phyloP scores from a whole-genome alignment of 2,888 invertebrate genomes.

The Gari tellinella region DNA sequence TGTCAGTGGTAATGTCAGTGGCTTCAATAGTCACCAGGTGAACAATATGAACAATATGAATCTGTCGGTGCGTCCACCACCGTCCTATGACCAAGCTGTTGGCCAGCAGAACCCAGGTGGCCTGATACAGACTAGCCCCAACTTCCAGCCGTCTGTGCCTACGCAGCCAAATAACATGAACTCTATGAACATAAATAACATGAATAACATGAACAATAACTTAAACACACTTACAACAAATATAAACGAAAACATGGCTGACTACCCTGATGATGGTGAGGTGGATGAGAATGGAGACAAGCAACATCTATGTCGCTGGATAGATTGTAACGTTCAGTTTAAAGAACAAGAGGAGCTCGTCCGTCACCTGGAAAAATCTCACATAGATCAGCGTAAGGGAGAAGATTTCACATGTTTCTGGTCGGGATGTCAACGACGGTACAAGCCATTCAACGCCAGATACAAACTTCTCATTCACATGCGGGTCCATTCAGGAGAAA shows the following conservation, averaged over 20 bases:
- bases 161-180: slow-evolving; percentile 60
- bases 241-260: slow-evolving; percentile 47
- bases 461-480: slow-evolving; percentile 84
- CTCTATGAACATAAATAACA: slow-evolving; percentile 61
- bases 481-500: slow-evolving; percentile 84
- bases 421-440: slow-evolving; percentile 81
- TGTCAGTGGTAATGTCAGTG: slow-evolving; percentile 50
- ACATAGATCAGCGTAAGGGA: slow-evolving; percentile 84
- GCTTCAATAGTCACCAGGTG: slow-evolving; percentile 41
- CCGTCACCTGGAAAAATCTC: slow-evolving; percentile 83
- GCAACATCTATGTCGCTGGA: slow-evolving; percentile 81
- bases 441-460: slow-evolving; percentile 84
- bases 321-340: slow-evolving; percentile 82
- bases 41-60: slow-evolving; percentile 40
- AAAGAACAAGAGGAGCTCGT: slow-evolving; percentile 82
- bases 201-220: slow-evolving; percentile 65
- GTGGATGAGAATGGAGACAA: slow-evolving; percentile 77
- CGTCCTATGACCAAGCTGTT: slow-evolving; percentile 76
- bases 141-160: slow-evolving; percentile 62
- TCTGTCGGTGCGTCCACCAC: slow-evolving; percentile 74
- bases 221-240: slow-evolving; percentile 58
- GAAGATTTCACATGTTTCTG: slow-evolving; percentile 84
- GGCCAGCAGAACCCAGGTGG: slow-evolving; percentile 53
- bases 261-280: slow-evolving; percentile 60
- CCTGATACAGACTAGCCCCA: slow-evolving; percentile 45